phyloP scores from a whole-genome alignment of 2,888 invertebrate species.

The Exocentrus adspersus region DNA sequence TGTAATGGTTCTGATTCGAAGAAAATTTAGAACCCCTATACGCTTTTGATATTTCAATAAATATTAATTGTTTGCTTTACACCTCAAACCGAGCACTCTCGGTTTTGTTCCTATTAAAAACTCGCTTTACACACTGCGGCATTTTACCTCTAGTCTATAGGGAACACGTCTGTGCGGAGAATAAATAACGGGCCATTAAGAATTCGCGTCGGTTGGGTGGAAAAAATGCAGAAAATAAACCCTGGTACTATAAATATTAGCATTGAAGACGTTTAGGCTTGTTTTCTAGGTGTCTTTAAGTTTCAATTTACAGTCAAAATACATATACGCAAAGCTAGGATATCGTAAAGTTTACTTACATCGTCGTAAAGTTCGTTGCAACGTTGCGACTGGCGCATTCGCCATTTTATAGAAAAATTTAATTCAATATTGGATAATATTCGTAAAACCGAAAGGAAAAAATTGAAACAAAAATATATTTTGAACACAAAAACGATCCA shows the following conservation, averaged over 20 bases:
- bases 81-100: background rate
- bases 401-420: too few species aligned
- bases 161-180: conserved; percentile 35
- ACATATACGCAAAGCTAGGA: too few species aligned
- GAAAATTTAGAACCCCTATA: too few species aligned
- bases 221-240: conserved; percentile 6
- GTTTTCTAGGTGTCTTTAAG: background rate
- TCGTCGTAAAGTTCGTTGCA: too few species aligned
- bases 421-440: too few species aligned
- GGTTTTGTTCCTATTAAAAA: conserved; percentile 28
- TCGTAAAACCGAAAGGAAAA: too few species aligned
- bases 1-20: too few species aligned
- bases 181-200: conserved; percentile 40
- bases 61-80: background rate
- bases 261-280: conserved; percentile 9
- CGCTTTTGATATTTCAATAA: background rate
- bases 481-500: too few species aligned
- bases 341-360: too few species aligned
- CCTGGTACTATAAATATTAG: conserved; percentile 2
- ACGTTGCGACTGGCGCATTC: too few species aligned
- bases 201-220: conserved; percentile 9
- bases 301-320: too few species aligned
- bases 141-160: conserved; percentile 31
- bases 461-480: too few species aligned
- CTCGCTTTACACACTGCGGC: conserved; percentile 32